phyloP scores from a whole-genome alignment of 2,113 vertebrate species.

The Petromus typicus region DNA sequence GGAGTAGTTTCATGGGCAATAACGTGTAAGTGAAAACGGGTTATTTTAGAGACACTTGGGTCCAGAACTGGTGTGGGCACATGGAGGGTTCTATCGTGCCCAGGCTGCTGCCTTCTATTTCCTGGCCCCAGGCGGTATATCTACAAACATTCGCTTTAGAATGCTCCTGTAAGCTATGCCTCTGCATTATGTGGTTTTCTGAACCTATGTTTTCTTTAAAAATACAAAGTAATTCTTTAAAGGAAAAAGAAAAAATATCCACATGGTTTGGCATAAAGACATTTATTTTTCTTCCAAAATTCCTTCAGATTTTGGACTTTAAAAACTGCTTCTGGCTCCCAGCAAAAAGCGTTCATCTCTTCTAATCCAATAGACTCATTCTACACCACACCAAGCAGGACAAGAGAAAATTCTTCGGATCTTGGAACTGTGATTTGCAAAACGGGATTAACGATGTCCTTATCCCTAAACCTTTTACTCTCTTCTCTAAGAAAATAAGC shows the following conservation, averaged over 20 bases:
- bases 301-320: conserved; percentile 8
- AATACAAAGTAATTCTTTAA: conserved; percentile 50
- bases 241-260: conserved; percentile 52
- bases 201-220: conserved; percentile 58
- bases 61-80: not conserved
- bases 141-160: not conserved
- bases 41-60: not conserved
- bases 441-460: conserved; percentile 46
- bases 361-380: not conserved
- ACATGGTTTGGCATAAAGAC: conserved; percentile 57
- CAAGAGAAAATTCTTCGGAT: conserved; percentile 29
- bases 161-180: conserved; percentile 34
- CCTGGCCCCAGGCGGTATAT: not conserved
- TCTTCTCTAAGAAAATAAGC: conserved; percentile 12
- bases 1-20: not conserved
- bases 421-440: not conserved
- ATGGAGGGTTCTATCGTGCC: not conserved
- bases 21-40: not conserved
- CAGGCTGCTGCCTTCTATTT: not conserved
- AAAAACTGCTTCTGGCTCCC: not conserved
- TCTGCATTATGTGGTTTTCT: conserved; percentile 56
- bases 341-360: conserved; percentile 13
- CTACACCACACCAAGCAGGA: not conserved
- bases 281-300: conserved; percentile 61
- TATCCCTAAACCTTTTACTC: conserved; percentile 23